Percentiles rank a stretch among this genome's conserved stretches.
These are phyloP conservation scores for Caenorhabditis sp. DNA, from an alignment of 2,888 invertebrate species.

Conservation along the genomic window DNA sequence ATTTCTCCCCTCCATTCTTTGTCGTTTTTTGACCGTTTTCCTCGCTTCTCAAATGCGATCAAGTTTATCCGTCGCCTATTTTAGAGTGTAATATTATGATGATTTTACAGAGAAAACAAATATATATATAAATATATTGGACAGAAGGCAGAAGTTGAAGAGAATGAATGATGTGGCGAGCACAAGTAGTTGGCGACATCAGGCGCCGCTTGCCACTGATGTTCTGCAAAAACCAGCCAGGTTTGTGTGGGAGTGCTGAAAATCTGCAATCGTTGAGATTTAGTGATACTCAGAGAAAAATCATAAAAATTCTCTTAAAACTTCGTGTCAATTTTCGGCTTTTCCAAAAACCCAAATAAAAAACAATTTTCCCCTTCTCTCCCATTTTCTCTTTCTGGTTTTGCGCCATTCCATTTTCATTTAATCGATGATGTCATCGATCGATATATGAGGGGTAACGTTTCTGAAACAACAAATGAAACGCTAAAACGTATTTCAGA, in stretches of 20 bases:
- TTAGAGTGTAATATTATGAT: too few relatives aligned
- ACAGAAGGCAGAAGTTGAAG: too few relatives aligned
- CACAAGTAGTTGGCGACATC: constrained; percentile 27
- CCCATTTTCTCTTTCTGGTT: not conserved
- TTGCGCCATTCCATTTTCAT: not conserved
- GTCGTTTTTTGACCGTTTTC: too few relatives aligned
- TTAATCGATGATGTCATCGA: not conserved
- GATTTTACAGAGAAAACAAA: too few relatives aligned
- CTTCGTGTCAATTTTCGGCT: not conserved
- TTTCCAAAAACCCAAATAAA: not conserved
- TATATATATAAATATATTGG: too few relatives aligned
- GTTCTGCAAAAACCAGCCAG: constrained; percentile 39
- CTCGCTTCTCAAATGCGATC: too few relatives aligned
- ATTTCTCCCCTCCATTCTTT: too few relatives aligned
- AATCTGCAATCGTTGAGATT: too few relatives aligned
- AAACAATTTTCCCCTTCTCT: not conserved
- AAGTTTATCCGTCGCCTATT: too few relatives aligned
- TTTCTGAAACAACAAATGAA: not conserved
- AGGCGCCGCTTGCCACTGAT: constrained; percentile 33
- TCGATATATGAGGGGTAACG: not conserved
- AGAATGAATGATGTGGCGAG: constrained; percentile 3
- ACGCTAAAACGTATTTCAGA: constrained; percentile 17
- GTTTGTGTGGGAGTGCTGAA: constrained; percentile 4
- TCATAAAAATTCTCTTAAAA: too few relatives aligned
- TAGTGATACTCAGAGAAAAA: too few relatives aligned